These are phyloP conservation scores for Gasterosteus nipponicus DNA, from an alignment of 2,113 vertebrate genomes.

Conservation along the genomic window DNA sequence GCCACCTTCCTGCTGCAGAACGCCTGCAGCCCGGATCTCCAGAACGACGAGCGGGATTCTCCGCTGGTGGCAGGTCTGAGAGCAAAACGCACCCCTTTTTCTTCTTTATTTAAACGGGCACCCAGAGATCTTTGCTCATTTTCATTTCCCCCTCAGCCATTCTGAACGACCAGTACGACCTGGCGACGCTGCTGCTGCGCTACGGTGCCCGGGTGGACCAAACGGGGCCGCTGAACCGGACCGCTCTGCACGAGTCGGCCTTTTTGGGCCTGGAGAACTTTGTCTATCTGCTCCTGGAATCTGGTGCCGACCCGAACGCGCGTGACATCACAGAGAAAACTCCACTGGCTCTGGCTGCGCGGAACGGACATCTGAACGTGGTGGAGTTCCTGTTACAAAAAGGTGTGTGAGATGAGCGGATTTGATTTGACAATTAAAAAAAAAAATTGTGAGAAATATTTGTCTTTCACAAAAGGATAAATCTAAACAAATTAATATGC, in stretches of 20 bases:
- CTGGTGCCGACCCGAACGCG: constrained; percentile 87
- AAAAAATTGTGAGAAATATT: no score
- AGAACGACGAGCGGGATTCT: constrained; percentile 89
- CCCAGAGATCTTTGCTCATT: not conserved
- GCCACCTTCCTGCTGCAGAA: constrained; percentile 87
- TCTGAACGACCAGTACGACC: constrained; percentile 85
- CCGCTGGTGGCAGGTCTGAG: constrained; percentile 85
- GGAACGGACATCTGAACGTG: constrained; percentile 87
- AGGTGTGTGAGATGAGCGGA: constrained; percentile 76
- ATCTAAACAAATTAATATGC: not conserved
- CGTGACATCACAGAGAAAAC: constrained; percentile 88
- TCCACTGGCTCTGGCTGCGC: constrained; percentile 91
- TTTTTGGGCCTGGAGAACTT: constrained; percentile 87
- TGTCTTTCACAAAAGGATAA: not conserved
- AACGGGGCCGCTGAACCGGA: constrained; percentile 86
- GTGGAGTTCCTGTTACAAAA: constrained; percentile 87
- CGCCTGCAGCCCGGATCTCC: constrained; percentile 86
- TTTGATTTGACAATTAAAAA: not conserved
- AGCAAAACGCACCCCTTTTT: not conserved
- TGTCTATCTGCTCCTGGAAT: constrained; percentile 85
- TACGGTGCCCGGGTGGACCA: constrained; percentile 86
- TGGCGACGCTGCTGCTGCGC: constrained; percentile 86
- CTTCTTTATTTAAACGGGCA: not conserved
- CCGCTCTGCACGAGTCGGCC: constrained; percentile 91
- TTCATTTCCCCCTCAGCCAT: constrained; percentile 79